Evolutionary conservation across 2,113 vertebrate genomes (phyloP).

Genomic region (Sphaerodactylus townsendi): DNA sequence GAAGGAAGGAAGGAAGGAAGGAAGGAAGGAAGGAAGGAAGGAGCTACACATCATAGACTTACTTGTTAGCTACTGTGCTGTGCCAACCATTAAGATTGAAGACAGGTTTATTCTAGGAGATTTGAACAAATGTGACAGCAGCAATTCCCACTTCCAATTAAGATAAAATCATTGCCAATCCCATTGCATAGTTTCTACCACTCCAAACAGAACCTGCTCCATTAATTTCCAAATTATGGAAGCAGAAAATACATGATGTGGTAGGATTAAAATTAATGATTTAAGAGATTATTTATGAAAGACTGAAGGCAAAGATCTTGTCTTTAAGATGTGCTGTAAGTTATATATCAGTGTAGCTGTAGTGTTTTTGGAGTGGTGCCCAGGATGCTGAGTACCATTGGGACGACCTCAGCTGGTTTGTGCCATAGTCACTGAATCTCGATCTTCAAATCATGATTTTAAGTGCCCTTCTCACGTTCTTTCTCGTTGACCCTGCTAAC

Average conservation of each 20-base stretch:
- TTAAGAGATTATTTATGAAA: not conserved
- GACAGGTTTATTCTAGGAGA: not conserved
- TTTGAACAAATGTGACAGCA: constrained; percentile 17
- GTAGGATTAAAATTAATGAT: not conserved
- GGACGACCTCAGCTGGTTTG: no score
- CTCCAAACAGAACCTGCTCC: not conserved
- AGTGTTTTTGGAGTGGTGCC: not conserved
- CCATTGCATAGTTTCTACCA: not conserved
- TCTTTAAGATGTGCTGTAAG: not conserved
- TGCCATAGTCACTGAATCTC: no score
- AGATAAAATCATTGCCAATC: not conserved
- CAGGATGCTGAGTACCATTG: no score
- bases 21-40: not conserved
- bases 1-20: not conserved
- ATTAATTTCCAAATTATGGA: not conserved
- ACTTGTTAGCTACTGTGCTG: not conserved
- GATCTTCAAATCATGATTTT: no score
- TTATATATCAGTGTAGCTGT: no score
- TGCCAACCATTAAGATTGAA: not conserved
- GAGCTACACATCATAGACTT: not conserved
- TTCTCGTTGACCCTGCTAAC: no score
- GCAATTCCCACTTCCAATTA: constrained; percentile 9
- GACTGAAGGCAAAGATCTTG: not conserved
- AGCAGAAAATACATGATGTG: not conserved
- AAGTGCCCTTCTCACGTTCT: no score